A percentile compares a stretch with the other conserved stretches of the same genome.
phyloP scores from a whole-genome alignment of 2,888 invertebrate species.

The Phalera bucephala region DNA sequence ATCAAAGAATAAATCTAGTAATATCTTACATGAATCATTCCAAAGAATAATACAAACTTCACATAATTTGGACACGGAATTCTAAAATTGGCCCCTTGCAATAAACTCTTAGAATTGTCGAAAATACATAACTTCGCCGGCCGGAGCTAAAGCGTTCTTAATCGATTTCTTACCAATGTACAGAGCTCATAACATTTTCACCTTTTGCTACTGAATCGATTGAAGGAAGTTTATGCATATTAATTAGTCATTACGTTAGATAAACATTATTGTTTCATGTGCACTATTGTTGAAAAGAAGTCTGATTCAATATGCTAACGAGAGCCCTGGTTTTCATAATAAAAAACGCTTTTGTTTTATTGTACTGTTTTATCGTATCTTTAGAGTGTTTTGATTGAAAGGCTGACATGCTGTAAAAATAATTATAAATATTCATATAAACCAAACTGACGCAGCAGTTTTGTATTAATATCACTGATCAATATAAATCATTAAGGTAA shows the following conservation, averaged over 20 bases:
- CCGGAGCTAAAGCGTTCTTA: conserved; percentile 45
- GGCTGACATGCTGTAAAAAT: no score
- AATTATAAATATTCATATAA: no score
- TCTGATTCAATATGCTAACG: not conserved
- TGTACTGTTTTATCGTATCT: not conserved
- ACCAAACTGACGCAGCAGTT: no score
- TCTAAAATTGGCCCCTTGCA: conserved; percentile 22
- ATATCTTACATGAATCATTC: no score
- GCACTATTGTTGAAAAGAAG: not conserved
- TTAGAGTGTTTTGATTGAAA: no score
- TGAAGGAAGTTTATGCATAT: conserved; percentile 2
- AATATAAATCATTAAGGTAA: no score
- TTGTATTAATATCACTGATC: no score
- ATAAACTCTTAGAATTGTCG: conserved; percentile 20
- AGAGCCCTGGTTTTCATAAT: not conserved
- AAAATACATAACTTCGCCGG: conserved; percentile 31
- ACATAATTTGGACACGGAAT: no score
- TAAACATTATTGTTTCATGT: not conserved
- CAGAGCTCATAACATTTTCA: conserved; percentile 26
- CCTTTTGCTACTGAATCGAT: conserved; percentile 17
- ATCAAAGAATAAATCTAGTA: no score
- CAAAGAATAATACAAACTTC: no score
- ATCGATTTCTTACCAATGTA: conserved; percentile 45
- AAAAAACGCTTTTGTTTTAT: not conserved
- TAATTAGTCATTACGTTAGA: conserved; percentile 6